Evolutionary conservation across 1,140 invertebrate species (phyloP), one percentile per base, ranked within the genome.

Genomic region (Drosophila miranda): DNA sequence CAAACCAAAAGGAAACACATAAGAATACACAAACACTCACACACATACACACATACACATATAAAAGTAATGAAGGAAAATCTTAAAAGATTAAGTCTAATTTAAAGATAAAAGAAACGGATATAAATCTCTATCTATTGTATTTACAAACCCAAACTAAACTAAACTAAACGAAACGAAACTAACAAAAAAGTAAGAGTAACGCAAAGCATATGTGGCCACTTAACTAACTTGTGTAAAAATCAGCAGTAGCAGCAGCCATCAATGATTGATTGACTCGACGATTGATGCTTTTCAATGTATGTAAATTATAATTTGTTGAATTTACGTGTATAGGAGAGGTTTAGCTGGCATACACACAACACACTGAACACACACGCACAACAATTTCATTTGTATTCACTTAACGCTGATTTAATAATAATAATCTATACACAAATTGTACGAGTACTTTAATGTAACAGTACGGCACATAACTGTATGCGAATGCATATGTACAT

Each of bases 251-350:
- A 53, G 49, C 62, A 62, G 48, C 68, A 72, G 63, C 60, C 67
- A 63, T 69, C 61, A 73, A 64, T 59, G 60, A 77, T 73, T 66
- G 52, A 52, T 58, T 51, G 55, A 34, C 30, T 34, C 2, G 30
- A 34, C 30, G 30, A 73, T 79, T 64, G 69, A 73, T 43, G 68
- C 63, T 56, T 56, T 69, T 69, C 63, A 69, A 43, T 69, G 80
- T 83, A 38, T 75, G 80, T 83, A 84, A 79, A 83, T 83, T 79
- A 71, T 84, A 84, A 78, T 83, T 79, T 79, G 80, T 75, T 68
- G 51, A 83, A 59, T 62, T 61, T 78, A 68, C 74, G 78, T 78
- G 79, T 82, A 78, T 78, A 78, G 75, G 72, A 67, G 58, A 61
- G 45, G 71, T 73, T 55, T 73, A 21, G 63, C 73, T 60, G 73